phyloP scores from a whole-genome alignment of 37 sponge, comb jelly and placozoan species.

The Chondrosia reniformis region DNA sequence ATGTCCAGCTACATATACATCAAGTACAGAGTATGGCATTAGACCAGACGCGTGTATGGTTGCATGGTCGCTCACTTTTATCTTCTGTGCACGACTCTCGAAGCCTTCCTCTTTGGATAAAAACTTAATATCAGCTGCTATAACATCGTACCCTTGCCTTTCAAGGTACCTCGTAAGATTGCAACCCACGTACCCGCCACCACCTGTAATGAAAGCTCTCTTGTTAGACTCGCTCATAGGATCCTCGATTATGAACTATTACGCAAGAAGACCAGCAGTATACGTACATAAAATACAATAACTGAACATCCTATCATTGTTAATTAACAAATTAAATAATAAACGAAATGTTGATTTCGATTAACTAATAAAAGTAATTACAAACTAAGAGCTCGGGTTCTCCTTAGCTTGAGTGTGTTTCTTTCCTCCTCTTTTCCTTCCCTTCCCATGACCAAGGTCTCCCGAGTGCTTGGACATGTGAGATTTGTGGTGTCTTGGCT shows the following conservation, averaged over 20 bases:
- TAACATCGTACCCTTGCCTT: conserved; percentile 40
- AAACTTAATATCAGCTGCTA: conserved; percentile 44
- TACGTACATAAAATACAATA: no score
- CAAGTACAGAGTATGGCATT: no score
- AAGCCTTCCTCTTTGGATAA: not conserved
- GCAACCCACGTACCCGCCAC: conserved; percentile 69
- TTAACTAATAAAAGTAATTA: no score
- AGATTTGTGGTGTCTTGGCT: not conserved
- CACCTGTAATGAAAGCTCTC: conserved; percentile 61
- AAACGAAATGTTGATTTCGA: no score
- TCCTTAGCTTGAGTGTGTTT: not conserved
- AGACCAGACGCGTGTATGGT: not conserved
- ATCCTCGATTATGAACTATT: no score
- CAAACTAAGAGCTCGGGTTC: no score
- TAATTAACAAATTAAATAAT: no score
- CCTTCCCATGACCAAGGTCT: not conserved
- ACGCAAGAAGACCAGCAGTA: no score
- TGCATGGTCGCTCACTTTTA: not conserved
- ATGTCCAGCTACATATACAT: conserved; percentile 52
- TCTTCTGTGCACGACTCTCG: not conserved
- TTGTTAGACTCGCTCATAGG: not conserved
- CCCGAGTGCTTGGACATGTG: not conserved
- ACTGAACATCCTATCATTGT: no score
- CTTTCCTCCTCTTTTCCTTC: conserved; percentile 17
- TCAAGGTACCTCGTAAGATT: conserved; percentile 22